These are phyloP conservation scores for Tanytarsus gracilentus DNA, from an alignment of 2,888 invertebrate genomes.

Conservation along the genomic window DNA sequence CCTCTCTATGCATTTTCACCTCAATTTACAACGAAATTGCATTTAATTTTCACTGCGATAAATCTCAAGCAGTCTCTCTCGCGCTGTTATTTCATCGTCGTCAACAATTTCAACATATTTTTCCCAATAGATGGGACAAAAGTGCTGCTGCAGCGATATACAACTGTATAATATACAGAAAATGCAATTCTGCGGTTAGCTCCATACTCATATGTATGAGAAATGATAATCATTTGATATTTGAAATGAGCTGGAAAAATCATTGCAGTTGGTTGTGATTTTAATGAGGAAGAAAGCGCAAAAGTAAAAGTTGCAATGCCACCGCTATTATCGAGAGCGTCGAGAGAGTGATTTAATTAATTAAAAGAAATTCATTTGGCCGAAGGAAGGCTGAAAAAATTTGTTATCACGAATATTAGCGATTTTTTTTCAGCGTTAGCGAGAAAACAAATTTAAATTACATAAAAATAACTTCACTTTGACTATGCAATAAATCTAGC, in stretches of 20 bases:
- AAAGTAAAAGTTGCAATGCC: too few species aligned
- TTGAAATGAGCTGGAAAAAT: background rate
- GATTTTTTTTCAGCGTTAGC: background rate
- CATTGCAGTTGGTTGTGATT: background rate
- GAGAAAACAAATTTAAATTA: background rate
- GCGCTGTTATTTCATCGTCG: constrained; percentile 5
- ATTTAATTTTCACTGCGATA: background rate
- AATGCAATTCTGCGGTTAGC: too few species aligned
- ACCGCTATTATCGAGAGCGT: too few species aligned
- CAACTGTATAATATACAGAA: background rate
- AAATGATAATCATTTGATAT: constrained; percentile 6
- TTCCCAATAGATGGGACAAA: background rate
- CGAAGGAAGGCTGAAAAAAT: background rate
- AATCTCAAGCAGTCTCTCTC: too few species aligned
- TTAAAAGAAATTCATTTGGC: background rate
- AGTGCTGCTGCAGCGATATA: background rate
- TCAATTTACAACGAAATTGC: background rate
- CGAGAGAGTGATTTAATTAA: background rate
- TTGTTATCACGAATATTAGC: constrained; percentile 1
- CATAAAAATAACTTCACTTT: background rate
- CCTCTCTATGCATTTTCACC: background rate
- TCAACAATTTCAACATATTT: background rate
- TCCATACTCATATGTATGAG: too few species aligned
- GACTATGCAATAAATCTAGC: constrained; percentile 8
- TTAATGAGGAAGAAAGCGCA: background rate